Base-by-base conservation (phyloP, 2,113 vertebrate genomes). In the Colistium nudipinnis region DNA sequence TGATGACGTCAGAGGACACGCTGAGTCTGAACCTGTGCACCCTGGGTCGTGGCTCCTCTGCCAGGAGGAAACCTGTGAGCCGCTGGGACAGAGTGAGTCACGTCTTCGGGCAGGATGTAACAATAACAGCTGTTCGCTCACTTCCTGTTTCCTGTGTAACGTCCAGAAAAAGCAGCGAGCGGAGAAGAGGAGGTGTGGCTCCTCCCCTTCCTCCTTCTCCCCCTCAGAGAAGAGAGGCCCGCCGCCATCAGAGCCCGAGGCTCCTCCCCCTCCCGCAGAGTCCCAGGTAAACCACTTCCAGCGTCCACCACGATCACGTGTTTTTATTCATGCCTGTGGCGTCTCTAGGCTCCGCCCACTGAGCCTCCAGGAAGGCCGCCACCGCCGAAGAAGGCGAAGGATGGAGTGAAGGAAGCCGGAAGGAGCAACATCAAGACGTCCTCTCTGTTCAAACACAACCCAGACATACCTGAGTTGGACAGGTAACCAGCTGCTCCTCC, bases 371-470 rank as follows among this genome's bases (percentile, higher is more conserved):
- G 12, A 7, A 3, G 19, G 13, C 19, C 2, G 10, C 2, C 39
- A 49, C 45, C 66, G 30, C 67, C 24, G 72, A 77, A 54, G 62
- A 44, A 51, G 43, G 51, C 54, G 55, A 56, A 62, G 52, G 56
- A 62, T 0, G 35, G 4, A 11, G 31, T 0, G 4, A 69, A 57
- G 45, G 73, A 74, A 14, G 16, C 52, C 0, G 70, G 78, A 22
- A 30, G 33, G 11, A 36, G 59, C 33, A 17, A 14, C 72, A 66
- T 88, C 43, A 87, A 85, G 66, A 91, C 89, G 0, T 91, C 89
- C 1, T 91, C 89, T n/a, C 78, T 91, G 45, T 91, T 91, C 69
- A 89, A 76, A 57, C 78, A 89, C 74, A 91, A 91, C 56, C 89
- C 89, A 1, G 83, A 89, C 10, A 88, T 91, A 66, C 89, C 86